Percentiles rank a stretch among this genome's conserved stretches.
phyloP scores from a whole-genome alignment of 2,797 vertebrate species.

The Melanotaenia nigrans region DNA sequence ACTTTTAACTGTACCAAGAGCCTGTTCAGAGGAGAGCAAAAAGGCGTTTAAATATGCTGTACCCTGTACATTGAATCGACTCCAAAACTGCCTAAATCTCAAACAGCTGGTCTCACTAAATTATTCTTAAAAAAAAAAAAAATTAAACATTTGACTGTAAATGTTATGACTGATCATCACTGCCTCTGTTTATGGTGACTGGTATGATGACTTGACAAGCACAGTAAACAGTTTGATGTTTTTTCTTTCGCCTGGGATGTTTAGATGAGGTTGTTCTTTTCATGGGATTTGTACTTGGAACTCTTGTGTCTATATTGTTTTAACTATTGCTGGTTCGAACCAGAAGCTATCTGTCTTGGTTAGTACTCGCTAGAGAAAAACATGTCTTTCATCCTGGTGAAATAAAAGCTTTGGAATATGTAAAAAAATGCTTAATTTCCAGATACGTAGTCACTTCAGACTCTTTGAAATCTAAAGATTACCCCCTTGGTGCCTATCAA shows the following conservation, averaged over 20 bases:
- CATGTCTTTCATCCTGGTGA: too few relatives aligned
- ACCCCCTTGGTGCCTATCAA: not conserved
- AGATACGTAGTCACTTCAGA: slow-evolving; percentile 9
- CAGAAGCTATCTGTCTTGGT: too few relatives aligned
- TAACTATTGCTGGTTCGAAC: not conserved
- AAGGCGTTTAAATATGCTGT: not conserved
- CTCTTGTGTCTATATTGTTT: not conserved
- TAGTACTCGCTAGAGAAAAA: not conserved
- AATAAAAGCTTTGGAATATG: not conserved
- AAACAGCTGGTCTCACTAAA: not conserved
- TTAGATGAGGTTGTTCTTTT: not conserved
- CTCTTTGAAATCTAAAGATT: slow-evolving; percentile 3
- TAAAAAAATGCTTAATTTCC: not conserved
- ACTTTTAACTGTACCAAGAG: too few relatives aligned
- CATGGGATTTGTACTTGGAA: not conserved
- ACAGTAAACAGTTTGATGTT: not conserved
- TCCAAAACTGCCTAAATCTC: not conserved
- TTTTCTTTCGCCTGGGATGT: not conserved
- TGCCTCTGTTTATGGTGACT: not conserved
- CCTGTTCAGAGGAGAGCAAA: too few relatives aligned
- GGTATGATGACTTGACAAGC: not conserved
- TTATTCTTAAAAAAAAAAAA: not conserved
- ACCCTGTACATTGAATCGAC: not conserved
- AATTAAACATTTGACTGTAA: not conserved
- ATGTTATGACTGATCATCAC: not conserved